Conservation (phyloP, 1,140 invertebrate species). For the Melipona quadrifasciata region DNA sequence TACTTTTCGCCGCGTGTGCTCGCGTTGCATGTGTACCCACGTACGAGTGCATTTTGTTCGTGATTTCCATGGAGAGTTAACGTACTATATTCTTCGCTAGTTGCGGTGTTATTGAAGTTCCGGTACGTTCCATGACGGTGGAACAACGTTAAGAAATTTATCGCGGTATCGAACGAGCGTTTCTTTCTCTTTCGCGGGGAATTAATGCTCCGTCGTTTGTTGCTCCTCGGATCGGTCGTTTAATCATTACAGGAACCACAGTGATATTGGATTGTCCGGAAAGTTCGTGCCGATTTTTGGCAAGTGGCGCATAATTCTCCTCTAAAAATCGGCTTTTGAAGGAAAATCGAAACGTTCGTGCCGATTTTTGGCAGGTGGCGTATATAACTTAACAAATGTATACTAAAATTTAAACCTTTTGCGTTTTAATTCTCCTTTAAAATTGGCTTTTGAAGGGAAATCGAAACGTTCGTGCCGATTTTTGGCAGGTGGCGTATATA, state of each 20-base stretch:
- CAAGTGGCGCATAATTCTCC: no score
- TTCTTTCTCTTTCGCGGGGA: background rate
- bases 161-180: background rate
- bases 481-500: no score
- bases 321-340: no score
- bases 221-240: background rate
- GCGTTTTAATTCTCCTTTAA: no score
- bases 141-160: constrained; percentile 31
- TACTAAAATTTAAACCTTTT: no score
- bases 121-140: constrained; percentile 9
- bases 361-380: no score
- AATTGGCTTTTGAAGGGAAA: no score
- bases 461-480: no score
- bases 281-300: no score
- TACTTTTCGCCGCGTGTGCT: background rate
- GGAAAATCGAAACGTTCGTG: no score
- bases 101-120: constrained; percentile 42
- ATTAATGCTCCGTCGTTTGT: background rate
- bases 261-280: no score
- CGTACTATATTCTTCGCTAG: constrained; percentile 17
- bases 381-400: no score
- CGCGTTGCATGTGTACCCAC: background rate
- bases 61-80: constrained; percentile 49
- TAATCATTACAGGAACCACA: background rate
- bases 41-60: constrained; percentile 18